Evolutionary conservation across 1,140 invertebrate species (phyloP).

Genomic region (Drosophila melanogaster): Release_6_plus_ISO1_MT NT_037436.4:12931501-12932000

Average conservation of each 20-base stretch:
- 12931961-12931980: background rate
- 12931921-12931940: background rate
- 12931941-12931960: conserved; percentile 16
- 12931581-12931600: conserved; percentile 50
- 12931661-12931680: conserved; percentile 72
- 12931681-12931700: conserved; percentile 44
- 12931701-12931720: conserved; percentile 10
- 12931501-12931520: background rate
- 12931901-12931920: conserved; percentile 31
- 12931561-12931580: conserved; percentile 53
- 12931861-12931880: conserved; percentile 83
- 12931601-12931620: conserved; percentile 61
- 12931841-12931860: conserved; percentile 83
- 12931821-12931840: conserved; percentile 81
- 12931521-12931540: conserved; percentile 18
- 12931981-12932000: conserved; percentile 40
- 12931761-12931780: conserved; percentile 60
- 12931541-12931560: conserved; percentile 63
- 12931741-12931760: conserved; percentile 22
- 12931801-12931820: conserved; percentile 68
- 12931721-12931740: background rate
- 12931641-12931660: conserved; percentile 81
- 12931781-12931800: conserved; percentile 53
- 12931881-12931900: conserved; percentile 79
- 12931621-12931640: conserved; percentile 63